Percentiles rank a stretch among this genome's conserved stretches.
These are phyloP conservation scores for Naja naja DNA, from an alignment of 2,113 vertebrate genomes.

Conservation along the genomic window DNA sequence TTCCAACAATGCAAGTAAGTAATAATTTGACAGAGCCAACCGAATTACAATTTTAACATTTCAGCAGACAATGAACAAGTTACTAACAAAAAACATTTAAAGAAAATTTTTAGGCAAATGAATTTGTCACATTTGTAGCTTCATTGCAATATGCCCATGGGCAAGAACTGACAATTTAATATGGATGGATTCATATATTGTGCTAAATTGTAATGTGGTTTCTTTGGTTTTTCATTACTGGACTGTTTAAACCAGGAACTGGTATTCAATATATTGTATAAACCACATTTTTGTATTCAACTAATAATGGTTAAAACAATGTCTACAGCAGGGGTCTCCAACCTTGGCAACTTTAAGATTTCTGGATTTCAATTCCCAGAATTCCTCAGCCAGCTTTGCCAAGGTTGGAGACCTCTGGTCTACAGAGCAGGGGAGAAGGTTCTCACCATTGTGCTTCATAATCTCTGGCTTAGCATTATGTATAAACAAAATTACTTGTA, in stretches of 20 bases:
- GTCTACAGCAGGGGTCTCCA: neutral
- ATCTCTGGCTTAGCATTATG: neutral
- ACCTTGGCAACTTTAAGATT: too few relatives aligned
- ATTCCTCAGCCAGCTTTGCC: too few relatives aligned
- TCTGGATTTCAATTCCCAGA: too few relatives aligned
- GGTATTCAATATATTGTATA: neutral
- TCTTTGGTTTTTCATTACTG: neutral
- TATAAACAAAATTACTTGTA: neutral
- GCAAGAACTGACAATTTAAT: slow-evolving; percentile 24
- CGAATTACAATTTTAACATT: slow-evolving; percentile 14
- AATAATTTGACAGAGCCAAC: slow-evolving; percentile 30
- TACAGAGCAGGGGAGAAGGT: neutral
- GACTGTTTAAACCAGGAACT: neutral
- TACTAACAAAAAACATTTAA: slow-evolving; percentile 17
- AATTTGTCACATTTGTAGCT: slow-evolving; percentile 23
- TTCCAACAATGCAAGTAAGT: slow-evolving; percentile 24
- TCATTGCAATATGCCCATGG: slow-evolving; percentile 8
- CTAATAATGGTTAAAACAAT: neutral
- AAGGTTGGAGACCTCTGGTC: neutral
- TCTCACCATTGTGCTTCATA: neutral
- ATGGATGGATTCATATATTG: neutral
- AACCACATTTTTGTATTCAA: neutral
- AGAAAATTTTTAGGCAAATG: slow-evolving; percentile 29
- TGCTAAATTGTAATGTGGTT: neutral
- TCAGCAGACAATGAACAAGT: neutral